Evolutionary conservation across 1,140 invertebrate genomes (phyloP).

Genomic region (Drosophila repleta): DNA sequence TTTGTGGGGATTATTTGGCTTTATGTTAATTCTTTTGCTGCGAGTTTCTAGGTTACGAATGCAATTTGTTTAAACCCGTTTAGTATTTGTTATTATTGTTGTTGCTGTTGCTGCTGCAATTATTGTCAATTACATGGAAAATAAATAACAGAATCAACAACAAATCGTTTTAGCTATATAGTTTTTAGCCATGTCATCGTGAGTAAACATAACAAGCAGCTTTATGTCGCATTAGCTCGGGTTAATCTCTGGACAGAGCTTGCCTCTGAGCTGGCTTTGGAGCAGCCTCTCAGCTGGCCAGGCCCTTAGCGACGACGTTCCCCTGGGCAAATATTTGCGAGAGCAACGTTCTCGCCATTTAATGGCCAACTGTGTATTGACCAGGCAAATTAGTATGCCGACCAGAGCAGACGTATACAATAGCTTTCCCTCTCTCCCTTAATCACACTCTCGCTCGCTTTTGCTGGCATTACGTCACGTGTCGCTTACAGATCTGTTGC

Average conservation of each 20-base stretch:
- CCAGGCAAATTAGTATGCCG: constrained; percentile 64
- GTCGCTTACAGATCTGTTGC: constrained; percentile 23
- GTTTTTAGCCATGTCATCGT: constrained; percentile 58
- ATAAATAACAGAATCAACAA: constrained; percentile 20
- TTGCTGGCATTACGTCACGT: constrained; percentile 51
- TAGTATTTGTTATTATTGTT: constrained; percentile 32
- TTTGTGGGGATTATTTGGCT: constrained; percentile 40
- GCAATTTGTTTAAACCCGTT: constrained; percentile 66
- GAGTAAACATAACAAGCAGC: constrained; percentile 61
- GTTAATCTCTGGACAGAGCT: constrained; percentile 4
- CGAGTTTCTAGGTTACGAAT: constrained; percentile 45
- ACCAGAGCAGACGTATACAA: constrained; percentile 11
- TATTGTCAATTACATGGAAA: constrained; percentile 71
- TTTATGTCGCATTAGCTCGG: constrained; percentile 49
- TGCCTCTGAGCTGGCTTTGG: background rate
- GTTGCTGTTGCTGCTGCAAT: constrained; percentile 48
- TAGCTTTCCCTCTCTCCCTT: background rate
- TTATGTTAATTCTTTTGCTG: constrained; percentile 32
- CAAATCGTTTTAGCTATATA: constrained; percentile 12
- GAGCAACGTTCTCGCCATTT: constrained; percentile 25
- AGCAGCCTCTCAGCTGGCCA: background rate
- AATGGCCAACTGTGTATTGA: constrained; percentile 49
- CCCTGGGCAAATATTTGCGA: constrained; percentile 26
- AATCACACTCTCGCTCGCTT: background rate
- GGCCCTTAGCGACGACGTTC: constrained; percentile 22